Evolutionary conservation across 2,797 vertebrate species (phyloP).

Genomic region (Sternarchorhynchus goeldii): DNA sequence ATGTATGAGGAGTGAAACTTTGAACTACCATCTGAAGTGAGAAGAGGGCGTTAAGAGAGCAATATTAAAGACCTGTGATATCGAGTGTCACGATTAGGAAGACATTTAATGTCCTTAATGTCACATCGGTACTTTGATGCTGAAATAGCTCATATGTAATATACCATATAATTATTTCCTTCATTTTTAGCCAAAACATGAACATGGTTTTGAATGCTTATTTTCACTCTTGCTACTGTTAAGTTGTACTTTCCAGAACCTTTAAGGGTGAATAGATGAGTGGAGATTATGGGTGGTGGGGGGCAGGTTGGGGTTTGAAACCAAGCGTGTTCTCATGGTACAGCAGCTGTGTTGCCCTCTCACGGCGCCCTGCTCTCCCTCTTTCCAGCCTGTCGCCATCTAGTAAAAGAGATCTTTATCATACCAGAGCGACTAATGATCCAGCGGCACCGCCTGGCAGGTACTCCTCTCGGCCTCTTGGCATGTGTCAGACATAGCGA

Average conservation of each 20-base stretch:
- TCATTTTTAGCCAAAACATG: too few relatives aligned
- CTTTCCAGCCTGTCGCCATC: slow-evolving; percentile 84
- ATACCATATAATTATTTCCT: neutral
- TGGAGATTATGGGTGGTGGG: neutral
- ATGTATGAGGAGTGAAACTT: slow-evolving; percentile 67
- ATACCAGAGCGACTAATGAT: slow-evolving; percentile 83
- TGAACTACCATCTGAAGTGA: slow-evolving; percentile 60
- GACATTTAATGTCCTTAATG: slow-evolving; percentile 60
- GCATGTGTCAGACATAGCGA: slow-evolving; percentile 66
- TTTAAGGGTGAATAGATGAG: slow-evolving; percentile 15
- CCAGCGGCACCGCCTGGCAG: slow-evolving; percentile 79
- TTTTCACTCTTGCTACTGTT: too few relatives aligned
- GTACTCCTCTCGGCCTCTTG: slow-evolving; percentile 75
- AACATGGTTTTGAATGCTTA: too few relatives aligned
- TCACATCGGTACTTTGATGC: slow-evolving; percentile 25
- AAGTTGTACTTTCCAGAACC: neutral
- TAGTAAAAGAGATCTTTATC: slow-evolving; percentile 90
- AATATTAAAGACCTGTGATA: slow-evolving; percentile 62
- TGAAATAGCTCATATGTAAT: slow-evolving; percentile 10
- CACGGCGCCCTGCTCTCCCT: slow-evolving; percentile 79
- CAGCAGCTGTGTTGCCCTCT: slow-evolving; percentile 72
- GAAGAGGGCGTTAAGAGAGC: slow-evolving; percentile 58
- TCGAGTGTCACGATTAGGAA: slow-evolving; percentile 56
- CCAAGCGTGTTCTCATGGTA: slow-evolving; percentile 56
- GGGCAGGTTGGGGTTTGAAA: slow-evolving; percentile 19